Percentiles rank a stretch among this genome's conserved stretches.
Evolutionary conservation across 2,797 vertebrate species (phyloP).

Genomic region (Etheostoma nigrum): DNA sequence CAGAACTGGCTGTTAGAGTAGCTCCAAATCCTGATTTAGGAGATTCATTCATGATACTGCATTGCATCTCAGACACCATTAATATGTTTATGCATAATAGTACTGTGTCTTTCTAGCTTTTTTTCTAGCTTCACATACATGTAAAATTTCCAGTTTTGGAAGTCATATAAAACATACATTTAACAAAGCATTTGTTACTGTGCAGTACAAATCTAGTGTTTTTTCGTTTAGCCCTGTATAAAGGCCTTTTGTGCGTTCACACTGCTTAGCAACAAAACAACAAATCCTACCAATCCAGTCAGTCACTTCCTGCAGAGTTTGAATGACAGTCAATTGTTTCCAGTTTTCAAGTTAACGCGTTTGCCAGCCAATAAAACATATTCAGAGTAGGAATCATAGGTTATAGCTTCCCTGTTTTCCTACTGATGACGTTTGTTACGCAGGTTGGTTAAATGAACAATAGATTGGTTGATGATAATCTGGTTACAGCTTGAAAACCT

Average conservation of each 20-base stretch:
- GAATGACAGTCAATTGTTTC: background rate
- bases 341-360: background rate
- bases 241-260: slow-evolving; percentile 38
- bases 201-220: slow-evolving; percentile 40
- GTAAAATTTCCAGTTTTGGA: slow-evolving; percentile 39
- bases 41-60: slow-evolving; percentile 14
- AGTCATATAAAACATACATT: slow-evolving; percentile 75
- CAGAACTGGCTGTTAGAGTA: background rate
- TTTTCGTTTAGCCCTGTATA: slow-evolving; percentile 7
- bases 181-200: slow-evolving; percentile 51
- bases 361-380: slow-evolving; percentile 7
- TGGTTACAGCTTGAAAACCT: background rate
- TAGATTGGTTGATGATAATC: background rate
- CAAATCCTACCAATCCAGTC: slow-evolving; percentile 9
- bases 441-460: background rate
- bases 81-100: background rate
- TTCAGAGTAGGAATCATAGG: background rate
- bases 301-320: slow-evolving; percentile 17
- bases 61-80: background rate
- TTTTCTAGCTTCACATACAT: slow-evolving; percentile 15
- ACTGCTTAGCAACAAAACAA: slow-evolving; percentile 37
- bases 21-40: slow-evolving; percentile 11
- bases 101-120: slow-evolving; percentile 3
- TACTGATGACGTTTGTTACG: background rate
- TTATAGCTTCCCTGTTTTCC: background rate